These are phyloP conservation scores for Molorchus minor DNA, from an alignment of 2,888 invertebrate species.

Conservation along the genomic window DNA sequence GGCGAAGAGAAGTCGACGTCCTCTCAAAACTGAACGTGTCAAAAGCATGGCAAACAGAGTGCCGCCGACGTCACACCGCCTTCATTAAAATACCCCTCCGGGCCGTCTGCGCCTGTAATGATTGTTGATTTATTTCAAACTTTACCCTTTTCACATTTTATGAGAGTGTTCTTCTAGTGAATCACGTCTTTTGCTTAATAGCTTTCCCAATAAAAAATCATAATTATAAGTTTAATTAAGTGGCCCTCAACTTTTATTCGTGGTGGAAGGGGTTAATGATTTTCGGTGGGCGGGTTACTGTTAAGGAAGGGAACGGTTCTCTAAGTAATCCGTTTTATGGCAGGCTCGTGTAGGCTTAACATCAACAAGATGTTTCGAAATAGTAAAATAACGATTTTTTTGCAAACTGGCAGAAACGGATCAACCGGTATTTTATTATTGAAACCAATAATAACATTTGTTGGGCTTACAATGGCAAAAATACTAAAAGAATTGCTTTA, in stretches of 20 bases:
- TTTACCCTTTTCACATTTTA: slow-evolving; percentile 10
- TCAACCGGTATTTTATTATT: too few relatives aligned
- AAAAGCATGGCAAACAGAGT: slow-evolving; percentile 14
- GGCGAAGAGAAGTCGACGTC: slow-evolving; percentile 6
- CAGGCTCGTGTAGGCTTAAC: too few relatives aligned
- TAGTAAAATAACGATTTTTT: too few relatives aligned
- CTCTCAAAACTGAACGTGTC: slow-evolving; percentile 21
- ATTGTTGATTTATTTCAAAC: slow-evolving; percentile 16
- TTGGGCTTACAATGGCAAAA: too few relatives aligned
- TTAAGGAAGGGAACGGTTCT: not conserved
- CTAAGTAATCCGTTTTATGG: not conserved
- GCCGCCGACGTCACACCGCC: slow-evolving; percentile 18
- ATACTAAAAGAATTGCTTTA: too few relatives aligned
- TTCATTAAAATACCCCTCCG: slow-evolving; percentile 24
- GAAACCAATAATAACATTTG: too few relatives aligned
- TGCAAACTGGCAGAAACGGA: too few relatives aligned
- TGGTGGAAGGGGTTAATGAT: not conserved
- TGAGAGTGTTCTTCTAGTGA: slow-evolving; percentile 8
- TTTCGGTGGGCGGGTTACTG: not conserved
- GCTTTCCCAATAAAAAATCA: slow-evolving; percentile 10
- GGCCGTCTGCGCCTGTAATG: slow-evolving; percentile 21
- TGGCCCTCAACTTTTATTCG: not conserved
- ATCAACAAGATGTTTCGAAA: too few relatives aligned
- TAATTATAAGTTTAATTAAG: slow-evolving; percentile 4
- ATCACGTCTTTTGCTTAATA: slow-evolving; percentile 8